phyloP scores from a whole-genome alignment of 37 sponge, comb jelly and placozoan species.

The Aplysina aerophoba region DNA sequence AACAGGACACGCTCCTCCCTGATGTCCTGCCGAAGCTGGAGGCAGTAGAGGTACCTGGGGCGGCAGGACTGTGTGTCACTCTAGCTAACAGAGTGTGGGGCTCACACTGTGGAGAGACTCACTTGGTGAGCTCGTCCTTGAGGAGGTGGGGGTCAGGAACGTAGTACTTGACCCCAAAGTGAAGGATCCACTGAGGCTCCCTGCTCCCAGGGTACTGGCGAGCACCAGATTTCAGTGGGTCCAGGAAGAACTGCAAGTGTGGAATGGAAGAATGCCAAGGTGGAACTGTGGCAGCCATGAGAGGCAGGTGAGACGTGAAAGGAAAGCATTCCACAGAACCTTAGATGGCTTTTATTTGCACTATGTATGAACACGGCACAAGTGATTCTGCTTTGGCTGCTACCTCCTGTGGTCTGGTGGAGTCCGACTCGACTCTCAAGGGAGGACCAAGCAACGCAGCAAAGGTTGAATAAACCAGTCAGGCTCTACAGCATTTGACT shows the following conservation, averaged over 20 bases:
- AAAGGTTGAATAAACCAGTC: too few species aligned
- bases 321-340: too few species aligned
- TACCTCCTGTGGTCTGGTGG: too few species aligned
- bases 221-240: neutral
- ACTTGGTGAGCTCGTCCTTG: constrained; percentile 66
- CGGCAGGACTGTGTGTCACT: neutral
- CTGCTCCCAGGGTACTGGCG: neutral
- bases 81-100: neutral
- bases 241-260: constrained; percentile 2
- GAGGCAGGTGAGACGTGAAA: too few species aligned
- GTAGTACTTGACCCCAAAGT: constrained; percentile 86
- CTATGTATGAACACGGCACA: too few species aligned
- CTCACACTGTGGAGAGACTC: neutral
- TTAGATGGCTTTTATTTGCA: too few species aligned
- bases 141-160: constrained; percentile 64
- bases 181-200: constrained; percentile 41
- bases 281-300: neutral
- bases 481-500: too few species aligned
- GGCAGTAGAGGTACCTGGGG: constrained; percentile 61
- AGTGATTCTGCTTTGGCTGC: too few species aligned
- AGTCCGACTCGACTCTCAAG: too few species aligned
- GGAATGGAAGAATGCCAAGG: neutral
- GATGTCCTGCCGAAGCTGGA: constrained; percentile 77
- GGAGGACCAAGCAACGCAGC: too few species aligned
- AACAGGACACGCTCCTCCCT: constrained; percentile 52